Conservation (phyloP, 2,888 invertebrate species). For the Strigamia maritima region DNA sequence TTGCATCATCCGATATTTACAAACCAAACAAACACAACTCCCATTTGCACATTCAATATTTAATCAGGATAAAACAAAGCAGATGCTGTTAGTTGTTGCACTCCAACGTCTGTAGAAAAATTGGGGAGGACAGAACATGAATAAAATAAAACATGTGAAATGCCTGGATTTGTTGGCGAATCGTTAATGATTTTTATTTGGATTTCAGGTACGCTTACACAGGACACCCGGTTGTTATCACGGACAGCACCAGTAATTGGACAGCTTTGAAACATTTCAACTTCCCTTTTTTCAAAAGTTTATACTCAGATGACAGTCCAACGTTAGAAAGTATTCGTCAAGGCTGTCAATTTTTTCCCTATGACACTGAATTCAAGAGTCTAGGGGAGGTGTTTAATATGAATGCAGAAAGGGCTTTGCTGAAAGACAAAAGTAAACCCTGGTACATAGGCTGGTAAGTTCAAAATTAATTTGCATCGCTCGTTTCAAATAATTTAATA, state of each 20-base stretch:
- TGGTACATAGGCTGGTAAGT: constrained; percentile 72
- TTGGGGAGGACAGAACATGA: no score
- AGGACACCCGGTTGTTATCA: constrained; percentile 76
- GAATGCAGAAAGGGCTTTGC: constrained; percentile 66
- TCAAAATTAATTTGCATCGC: background rate
- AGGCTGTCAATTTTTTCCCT: constrained; percentile 90
- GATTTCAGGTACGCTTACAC: constrained; percentile 65
- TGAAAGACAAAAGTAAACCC: constrained; percentile 61
- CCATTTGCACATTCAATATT: no score
- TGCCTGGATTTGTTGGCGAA: background rate
- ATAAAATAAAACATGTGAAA: no score
- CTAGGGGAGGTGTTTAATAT: constrained; percentile 79
- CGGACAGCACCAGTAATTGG: constrained; percentile 79
- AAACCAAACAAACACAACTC: no score
- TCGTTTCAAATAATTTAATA: background rate
- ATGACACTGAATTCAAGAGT: constrained; percentile 75
- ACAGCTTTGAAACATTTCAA: constrained; percentile 72
- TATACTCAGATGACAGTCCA: constrained; percentile 60
- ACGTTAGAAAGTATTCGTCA: constrained; percentile 48
- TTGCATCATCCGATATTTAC: no score
- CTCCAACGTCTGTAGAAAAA: no score
- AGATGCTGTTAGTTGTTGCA: no score
- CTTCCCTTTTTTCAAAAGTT: constrained; percentile 72
- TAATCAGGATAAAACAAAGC: no score
- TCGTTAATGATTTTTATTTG: background rate